Base-by-base conservation (phyloP, 2,113 vertebrate genomes). In the Gadus macrocephalus region DNA sequence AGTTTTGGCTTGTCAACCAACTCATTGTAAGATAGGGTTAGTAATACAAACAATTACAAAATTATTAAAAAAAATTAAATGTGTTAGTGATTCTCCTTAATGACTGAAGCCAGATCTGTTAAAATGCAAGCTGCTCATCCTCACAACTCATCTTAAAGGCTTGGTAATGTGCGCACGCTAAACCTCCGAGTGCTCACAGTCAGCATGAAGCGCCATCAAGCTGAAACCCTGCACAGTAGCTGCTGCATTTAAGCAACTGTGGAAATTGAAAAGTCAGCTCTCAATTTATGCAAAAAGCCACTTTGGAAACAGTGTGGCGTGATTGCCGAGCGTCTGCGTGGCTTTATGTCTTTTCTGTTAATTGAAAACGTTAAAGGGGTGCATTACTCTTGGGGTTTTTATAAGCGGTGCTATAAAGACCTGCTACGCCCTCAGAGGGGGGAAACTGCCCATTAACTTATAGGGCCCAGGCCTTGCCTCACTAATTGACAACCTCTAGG, bases 401-500 rank as follows among this genome's bases (percentile, higher is more conserved):
- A 91, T 86, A 90, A 91, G 90, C 85, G 71, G 73, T 86, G 86
- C 89, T 92, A 87, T 92, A 92, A 94, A 93, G 90, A 77, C 76
- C 85, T 86, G 74, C 86, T 86, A 90, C 90, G 83, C 88, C 80
- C 82, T 77, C 73, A 82, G 67, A 83, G 91, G 88, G 83, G 85
- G 90, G 91, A 91, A 90, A 90, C 87, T 90, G 91, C 90, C 91
- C 91, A 92, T 93, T 94, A 94, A 94, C 89, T 94, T 93, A 93
- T 91, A 86, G 87, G 85, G 93, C 91, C 91, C 92, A 93, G 93
- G 92, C 92, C 89, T 88, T 84, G 85, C 87, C 89, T 92, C 88
- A 85, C 89, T 95, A 95, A 95, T 92, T 94, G 93, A 94, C 92
- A 93, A 93, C 92, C 92, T 95, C 92, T 91, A 93, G 94, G 93